Percentiles rank a stretch among this genome's conserved stretches.
phyloP scores from a whole-genome alignment of 64 coral and sea anemone species.

The Stichodactyla mertensii region DNA sequence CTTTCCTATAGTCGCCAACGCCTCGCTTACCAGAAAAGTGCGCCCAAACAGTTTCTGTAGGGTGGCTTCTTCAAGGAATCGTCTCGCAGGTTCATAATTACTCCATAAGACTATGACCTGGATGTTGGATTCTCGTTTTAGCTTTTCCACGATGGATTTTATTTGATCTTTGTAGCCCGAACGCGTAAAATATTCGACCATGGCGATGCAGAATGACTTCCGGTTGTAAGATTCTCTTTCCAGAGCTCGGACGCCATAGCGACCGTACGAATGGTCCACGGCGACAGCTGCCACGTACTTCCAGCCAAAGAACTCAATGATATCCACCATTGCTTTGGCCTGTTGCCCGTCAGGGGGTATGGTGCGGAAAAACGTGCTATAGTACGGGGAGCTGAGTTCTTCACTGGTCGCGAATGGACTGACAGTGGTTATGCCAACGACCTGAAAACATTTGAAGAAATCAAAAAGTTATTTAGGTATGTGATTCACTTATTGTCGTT shows the following conservation, averaged over 20 bases:
- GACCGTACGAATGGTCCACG: constrained; percentile 61
- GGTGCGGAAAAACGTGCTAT: constrained; percentile 56
- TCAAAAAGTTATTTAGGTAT: background rate
- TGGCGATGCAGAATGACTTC: constrained; percentile 58
- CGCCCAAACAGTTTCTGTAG: constrained; percentile 31
- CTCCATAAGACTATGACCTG: constrained; percentile 43
- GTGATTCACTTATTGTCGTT: no score
- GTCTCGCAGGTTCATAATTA: constrained; percentile 11
- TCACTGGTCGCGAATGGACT: constrained; percentile 64
- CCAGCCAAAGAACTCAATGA: constrained; percentile 74
- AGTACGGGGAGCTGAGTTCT: constrained; percentile 54
- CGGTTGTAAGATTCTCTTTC: constrained; percentile 55
- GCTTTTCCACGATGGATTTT: constrained; percentile 34
- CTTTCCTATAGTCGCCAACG: constrained; percentile 29
- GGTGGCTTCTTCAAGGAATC: constrained; percentile 31
- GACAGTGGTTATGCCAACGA: constrained; percentile 48
- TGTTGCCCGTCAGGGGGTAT: constrained; percentile 67
- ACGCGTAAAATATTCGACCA: constrained; percentile 62
- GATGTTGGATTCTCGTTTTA: constrained; percentile 36
- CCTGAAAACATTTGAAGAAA: background rate
- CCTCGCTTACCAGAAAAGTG: constrained; percentile 42
- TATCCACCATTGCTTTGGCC: constrained; percentile 67
- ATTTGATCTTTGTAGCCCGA: constrained; percentile 41
- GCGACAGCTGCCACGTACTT: constrained; percentile 59
- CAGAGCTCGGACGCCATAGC: constrained; percentile 46